phyloP scores from a whole-genome alignment of 2,888 invertebrate species.

The Cephalotes varians region DNA sequence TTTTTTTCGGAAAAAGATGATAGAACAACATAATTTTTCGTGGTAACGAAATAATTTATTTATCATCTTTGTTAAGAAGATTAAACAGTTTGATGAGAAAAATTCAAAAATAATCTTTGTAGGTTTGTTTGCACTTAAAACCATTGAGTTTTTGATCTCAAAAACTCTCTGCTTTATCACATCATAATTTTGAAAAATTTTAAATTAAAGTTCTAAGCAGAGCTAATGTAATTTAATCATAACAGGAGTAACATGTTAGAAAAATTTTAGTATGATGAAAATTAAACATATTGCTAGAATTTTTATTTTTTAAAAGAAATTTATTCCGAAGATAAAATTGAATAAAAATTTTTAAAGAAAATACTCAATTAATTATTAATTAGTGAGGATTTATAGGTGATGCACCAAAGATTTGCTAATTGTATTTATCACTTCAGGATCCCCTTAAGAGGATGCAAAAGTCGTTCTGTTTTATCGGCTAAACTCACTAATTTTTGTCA shows the following conservation, averaged over 20 bases:
- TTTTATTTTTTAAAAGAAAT: too few species aligned
- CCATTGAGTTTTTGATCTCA: background rate
- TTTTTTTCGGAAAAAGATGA: background rate
- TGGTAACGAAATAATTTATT: background rate
- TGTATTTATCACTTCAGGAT: too few species aligned
- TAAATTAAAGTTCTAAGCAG: background rate
- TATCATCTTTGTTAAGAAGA: background rate
- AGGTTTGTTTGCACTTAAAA: background rate
- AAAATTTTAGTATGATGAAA: too few species aligned
- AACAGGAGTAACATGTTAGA: background rate
- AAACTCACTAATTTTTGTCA: too few species aligned
- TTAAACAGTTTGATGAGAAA: background rate
- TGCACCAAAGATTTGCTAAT: too few species aligned
- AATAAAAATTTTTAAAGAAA: too few species aligned
- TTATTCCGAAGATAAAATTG: too few species aligned
- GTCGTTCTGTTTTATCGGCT: too few species aligned
- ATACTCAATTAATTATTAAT: too few species aligned
- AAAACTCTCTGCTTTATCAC: background rate
- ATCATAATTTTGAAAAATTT: background rate
- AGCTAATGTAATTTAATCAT: background rate
- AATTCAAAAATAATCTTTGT: background rate
- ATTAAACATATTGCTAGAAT: too few species aligned
- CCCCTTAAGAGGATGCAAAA: too few species aligned
- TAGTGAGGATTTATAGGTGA: too few species aligned
- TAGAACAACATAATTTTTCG: background rate